Base-by-base conservation (phyloP, 1,140 invertebrate genomes). In the Drosophila dunni region DNA sequence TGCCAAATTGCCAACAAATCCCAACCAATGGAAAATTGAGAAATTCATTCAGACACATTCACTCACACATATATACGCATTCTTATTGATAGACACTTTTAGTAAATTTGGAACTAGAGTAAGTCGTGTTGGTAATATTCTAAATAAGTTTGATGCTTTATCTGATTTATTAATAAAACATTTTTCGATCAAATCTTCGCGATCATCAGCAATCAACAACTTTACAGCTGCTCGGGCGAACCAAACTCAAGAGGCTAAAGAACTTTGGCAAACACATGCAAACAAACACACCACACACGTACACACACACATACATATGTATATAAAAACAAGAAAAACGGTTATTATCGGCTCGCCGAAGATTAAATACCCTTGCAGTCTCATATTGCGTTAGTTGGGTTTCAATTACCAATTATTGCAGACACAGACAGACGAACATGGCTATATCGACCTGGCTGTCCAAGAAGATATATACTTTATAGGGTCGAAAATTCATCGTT, bases 231-330 rank as follows among this genome's bases (percentile, higher is more conserved):
- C 60, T 75, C 44, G 8, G 44, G 40, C 29, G 46, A 78, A 17
- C 9, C 34, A 24, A 56, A 76, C 11, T n/a, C 36, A 63, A 50
- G 63, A 68, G 76, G 67, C 63, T 77, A 77, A 79, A 62, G 67
- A 83, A 79, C 77, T 80, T 73, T 62, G 9, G 36, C 75, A 38
- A 70, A 60, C 24, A 51, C 54, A 67, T 54, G 45, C 45, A 40
- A 40, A 3, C 38, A 40, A 10, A 45, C 40, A 51, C 15, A 64
- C 44, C n/a, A 40, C n/a, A 6, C 42, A 29, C 24, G 5, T 4
- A 29, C n/a, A 40, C n/a, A 6, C 42, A 29, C 24, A 29, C 24
- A 29, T 29, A 29, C 24, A 29, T 29, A 20, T 20, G 17, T 20
- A 2, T 20, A 20, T 20, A 20, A 20, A 20, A 20, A 20, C 17